Evolutionary conservation across 30 jellyfish, hydroid and myxozoan genomes (phyloP).

Genomic region (Hydractinia symbiolongicarpus): DNA sequence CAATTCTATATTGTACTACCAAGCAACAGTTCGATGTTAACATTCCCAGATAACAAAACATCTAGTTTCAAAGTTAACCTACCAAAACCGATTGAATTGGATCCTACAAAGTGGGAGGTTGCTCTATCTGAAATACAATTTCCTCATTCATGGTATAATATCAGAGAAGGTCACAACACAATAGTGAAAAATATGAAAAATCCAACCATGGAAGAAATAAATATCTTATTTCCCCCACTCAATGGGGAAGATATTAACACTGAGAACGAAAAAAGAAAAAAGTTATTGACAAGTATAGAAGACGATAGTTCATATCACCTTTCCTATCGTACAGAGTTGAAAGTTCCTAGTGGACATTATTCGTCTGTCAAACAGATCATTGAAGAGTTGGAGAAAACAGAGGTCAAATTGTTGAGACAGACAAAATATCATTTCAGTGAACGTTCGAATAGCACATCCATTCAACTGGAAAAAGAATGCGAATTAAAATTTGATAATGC

Average conservation of each 20-base stretch:
- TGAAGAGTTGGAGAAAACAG: too few species aligned
- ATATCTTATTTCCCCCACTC: not conserved
- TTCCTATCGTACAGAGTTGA: too few species aligned
- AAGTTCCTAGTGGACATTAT: too few species aligned
- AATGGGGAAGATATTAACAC: not conserved
- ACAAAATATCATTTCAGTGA: not conserved
- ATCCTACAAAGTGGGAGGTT: constrained; percentile 26
- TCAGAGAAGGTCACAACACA: constrained; percentile 9
- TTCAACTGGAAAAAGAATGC: not conserved
- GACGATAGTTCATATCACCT: too few species aligned
- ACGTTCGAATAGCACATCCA: not conserved
- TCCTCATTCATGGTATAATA: too few species aligned
- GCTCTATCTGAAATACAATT: too few species aligned
- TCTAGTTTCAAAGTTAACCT: constrained; percentile 17
- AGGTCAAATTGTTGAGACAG: too few species aligned
- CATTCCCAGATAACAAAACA: constrained; percentile 23
- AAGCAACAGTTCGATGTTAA: constrained; percentile 24
- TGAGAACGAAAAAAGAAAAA: not conserved
- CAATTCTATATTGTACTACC: constrained; percentile 10
- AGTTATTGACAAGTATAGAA: too few species aligned
- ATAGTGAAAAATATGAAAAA: not conserved
- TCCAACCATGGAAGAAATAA: constrained; percentile 10
- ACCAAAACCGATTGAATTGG: constrained; percentile 9
- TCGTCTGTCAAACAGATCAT: too few species aligned
- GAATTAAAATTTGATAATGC: constrained; percentile 6